Percentiles rank a stretch among this genome's conserved stretches.
Evolutionary conservation across 2,888 invertebrate species (phyloP).

Genomic region (Caenorhabditis sp.): DNA sequence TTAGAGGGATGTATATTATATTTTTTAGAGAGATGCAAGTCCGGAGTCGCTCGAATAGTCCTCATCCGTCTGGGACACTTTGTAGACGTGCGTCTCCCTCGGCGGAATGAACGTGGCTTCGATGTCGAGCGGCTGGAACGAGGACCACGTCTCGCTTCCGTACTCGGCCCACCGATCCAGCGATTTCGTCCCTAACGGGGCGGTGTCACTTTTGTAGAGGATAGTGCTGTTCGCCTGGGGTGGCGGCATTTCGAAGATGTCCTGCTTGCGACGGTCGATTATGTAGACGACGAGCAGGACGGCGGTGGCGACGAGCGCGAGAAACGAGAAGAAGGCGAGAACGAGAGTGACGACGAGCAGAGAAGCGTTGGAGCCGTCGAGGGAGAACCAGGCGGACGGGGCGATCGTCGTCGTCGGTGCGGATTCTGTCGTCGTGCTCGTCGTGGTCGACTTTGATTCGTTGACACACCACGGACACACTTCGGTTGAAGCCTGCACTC

Average conservation of each 20-base stretch:
- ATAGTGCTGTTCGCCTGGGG: slow-evolving; percentile 42
- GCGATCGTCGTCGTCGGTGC: neutral
- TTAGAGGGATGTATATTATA: neutral
- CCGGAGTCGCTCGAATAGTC: slow-evolving; percentile 32
- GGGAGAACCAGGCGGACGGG: neutral
- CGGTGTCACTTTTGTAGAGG: neutral
- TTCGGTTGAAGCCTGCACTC: slow-evolving; percentile 27
- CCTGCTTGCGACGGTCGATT: slow-evolving; percentile 15
- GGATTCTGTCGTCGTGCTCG: slow-evolving; percentile 4
- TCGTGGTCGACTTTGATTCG: slow-evolving; percentile 12
- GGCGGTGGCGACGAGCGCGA: slow-evolving; percentile 24
- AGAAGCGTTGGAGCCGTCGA: neutral
- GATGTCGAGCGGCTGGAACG: slow-evolving; percentile 27
- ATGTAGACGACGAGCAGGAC: slow-evolving; percentile 35
- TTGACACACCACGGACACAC: slow-evolving; percentile 56
- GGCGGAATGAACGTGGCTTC: slow-evolving; percentile 18
- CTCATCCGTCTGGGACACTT: slow-evolving; percentile 20
- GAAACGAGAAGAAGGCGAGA: slow-evolving; percentile 21
- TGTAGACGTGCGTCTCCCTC: slow-evolving; percentile 31
- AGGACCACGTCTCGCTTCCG: slow-evolving; percentile 18
- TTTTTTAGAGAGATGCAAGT: slow-evolving; percentile 1
- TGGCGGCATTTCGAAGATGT: slow-evolving; percentile 30
- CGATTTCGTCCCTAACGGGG: slow-evolving; percentile 17
- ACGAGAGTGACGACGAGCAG: slow-evolving; percentile 11
- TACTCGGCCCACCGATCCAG: slow-evolving; percentile 35